phyloP scores from a whole-genome alignment of 2,797 vertebrate species.

The Tenualosa thibaudeaui region DNA sequence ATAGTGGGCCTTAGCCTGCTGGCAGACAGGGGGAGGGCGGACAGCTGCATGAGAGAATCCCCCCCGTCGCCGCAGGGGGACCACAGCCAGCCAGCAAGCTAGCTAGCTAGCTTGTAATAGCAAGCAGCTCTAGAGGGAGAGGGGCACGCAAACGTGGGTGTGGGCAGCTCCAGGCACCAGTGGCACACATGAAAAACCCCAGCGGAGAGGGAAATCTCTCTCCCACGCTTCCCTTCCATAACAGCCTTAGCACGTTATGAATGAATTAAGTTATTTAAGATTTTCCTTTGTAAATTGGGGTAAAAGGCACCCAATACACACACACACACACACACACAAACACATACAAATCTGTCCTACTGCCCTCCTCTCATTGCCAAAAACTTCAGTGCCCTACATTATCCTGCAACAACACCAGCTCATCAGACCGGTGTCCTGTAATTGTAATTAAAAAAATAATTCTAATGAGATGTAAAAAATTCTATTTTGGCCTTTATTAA shows the following conservation, averaged over 20 bases:
- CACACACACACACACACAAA: not conserved
- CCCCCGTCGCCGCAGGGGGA: conserved; percentile 6
- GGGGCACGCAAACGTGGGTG: not conserved
- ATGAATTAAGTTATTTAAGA: conserved; percentile 18
- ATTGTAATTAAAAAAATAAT: conserved; percentile 29
- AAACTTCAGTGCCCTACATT: not conserved
- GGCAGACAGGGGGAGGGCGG: conserved; percentile 5
- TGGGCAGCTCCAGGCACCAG: not conserved
- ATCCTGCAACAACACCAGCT: not conserved
- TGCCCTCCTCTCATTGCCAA: not conserved
- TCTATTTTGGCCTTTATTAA: conserved; percentile 40
- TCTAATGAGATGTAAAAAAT: conserved; percentile 29
- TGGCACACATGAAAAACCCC: not conserved
- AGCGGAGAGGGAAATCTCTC: not conserved
- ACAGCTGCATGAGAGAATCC: conserved; percentile 18
- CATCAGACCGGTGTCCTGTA: not conserved
- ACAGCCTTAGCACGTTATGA: conserved; percentile 9
- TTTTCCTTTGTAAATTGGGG: not conserved
- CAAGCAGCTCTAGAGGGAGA: not conserved
- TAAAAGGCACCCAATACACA: not conserved
- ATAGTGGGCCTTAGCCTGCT: conserved; percentile 20
- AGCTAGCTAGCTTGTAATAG: not conserved
- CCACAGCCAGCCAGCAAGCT: not conserved
- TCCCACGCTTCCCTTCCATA: not conserved
- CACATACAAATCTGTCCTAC: not conserved